Evolutionary conservation across 2,113 vertebrate species (phyloP).

Genomic region (Oryzias melastigma): DNA sequence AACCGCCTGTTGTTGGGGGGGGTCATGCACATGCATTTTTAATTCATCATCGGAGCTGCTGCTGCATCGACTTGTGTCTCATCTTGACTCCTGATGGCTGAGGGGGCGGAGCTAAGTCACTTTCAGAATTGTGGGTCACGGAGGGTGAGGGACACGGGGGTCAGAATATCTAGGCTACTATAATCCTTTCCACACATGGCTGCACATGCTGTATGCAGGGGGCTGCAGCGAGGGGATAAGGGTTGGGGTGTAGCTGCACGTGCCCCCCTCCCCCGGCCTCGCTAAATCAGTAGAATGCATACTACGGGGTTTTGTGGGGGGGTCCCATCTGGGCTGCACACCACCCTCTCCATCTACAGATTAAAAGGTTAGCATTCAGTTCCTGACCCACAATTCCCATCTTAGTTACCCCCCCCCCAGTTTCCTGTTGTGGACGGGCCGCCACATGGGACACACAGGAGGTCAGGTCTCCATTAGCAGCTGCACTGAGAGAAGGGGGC

Average conservation of each 20-base stretch:
- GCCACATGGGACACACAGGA: slow-evolving; percentile 51
- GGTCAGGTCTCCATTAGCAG: slow-evolving; percentile 73
- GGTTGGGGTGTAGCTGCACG: slow-evolving; percentile 16
- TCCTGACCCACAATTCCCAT: slow-evolving; percentile 61
- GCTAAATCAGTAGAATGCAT: slow-evolving; percentile 44
- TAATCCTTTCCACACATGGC: slow-evolving; percentile 62
- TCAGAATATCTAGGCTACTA: slow-evolving; percentile 67
- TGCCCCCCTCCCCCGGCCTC: slow-evolving; percentile 23
- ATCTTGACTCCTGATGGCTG: slow-evolving; percentile 3
- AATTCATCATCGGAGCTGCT: slow-evolving; percentile 56
- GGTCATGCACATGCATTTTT: slow-evolving; percentile 63
- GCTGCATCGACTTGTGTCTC: slow-evolving; percentile 34
- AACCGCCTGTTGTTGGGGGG: slow-evolving; percentile 24
- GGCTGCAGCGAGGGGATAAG: slow-evolving; percentile 32
- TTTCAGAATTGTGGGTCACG: slow-evolving; percentile 27
- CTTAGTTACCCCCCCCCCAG: slow-evolving; percentile 15
- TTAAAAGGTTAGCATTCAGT: slow-evolving; percentile 47
- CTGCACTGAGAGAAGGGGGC: background rate
- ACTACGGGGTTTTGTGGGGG: slow-evolving; percentile 6
- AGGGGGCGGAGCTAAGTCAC: slow-evolving; percentile 11
- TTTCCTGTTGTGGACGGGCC: slow-evolving; percentile 50
- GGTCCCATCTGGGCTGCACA: slow-evolving; percentile 48
- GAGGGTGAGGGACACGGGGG: slow-evolving; percentile 14
- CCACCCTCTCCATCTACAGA: slow-evolving; percentile 43
- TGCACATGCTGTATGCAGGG: slow-evolving; percentile 44